Evolutionary conservation across 2,797 vertebrate genomes (phyloP), one percentile per base, ranked within the genome.

Genomic region (Toxotes lorentzi): DNA sequence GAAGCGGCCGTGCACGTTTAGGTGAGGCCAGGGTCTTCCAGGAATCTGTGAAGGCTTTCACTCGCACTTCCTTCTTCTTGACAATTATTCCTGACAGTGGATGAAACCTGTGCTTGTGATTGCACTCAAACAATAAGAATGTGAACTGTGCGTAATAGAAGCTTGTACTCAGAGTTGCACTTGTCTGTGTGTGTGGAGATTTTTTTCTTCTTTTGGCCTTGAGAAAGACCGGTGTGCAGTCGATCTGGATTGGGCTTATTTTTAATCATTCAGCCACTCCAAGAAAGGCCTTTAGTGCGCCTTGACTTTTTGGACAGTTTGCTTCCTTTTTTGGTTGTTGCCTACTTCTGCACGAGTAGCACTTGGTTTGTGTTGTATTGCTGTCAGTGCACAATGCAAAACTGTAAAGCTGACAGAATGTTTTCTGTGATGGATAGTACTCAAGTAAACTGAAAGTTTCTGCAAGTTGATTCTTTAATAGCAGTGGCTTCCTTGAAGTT

Each of bases 21-120:
- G 27, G 67, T 40, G 19, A 77, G 54, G 56, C 67, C 70, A 34
- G 19, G 40, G 16, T 74, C 74, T 2, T 83, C 64, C 76, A 76
- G 51, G 73, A 78, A 69, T 67, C 27, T 54, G 35, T 70, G 50
- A 79, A 82, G 34, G 32, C 64, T 66, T 86, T 85, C 50, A 43
- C 64, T 71, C 70, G 66, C 71, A 50, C 48, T 86, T 57, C 38
- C 60, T n/a, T 64, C 14, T 17, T 60, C 58, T 47, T 53, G 32
- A 21, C 35, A 14, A 10, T 50, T 76, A 40, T 27, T 38, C 13
- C 35, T 65, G 13, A 56, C 11, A 51, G 57, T 23, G 17, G 19
- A 67, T 38, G 8, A 50, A 27, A 35, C 63, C 24, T 59, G 63
- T 38, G 21, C 23, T 65, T 73, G 27, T 73, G 56, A 79, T 54